phyloP scores from a whole-genome alignment of 2,113 vertebrate species.

The Meleagris gallopavo region DNA sequence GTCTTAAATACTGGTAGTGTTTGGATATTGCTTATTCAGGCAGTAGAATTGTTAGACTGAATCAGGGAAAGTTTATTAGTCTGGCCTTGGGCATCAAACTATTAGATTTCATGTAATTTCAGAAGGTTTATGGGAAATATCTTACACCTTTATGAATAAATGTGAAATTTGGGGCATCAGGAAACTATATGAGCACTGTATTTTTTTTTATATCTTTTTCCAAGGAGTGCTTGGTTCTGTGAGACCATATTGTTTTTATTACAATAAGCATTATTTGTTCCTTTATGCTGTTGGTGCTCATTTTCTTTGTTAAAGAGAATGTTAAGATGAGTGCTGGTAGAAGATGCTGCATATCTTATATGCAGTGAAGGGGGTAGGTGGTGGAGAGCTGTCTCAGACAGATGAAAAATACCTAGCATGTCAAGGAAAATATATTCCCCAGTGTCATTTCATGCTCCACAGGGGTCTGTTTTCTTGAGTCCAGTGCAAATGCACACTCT shows the following conservation, averaged over 20 bases:
- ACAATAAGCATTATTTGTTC: constrained; percentile 42
- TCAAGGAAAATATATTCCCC: constrained; percentile 66
- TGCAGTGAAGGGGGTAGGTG: neutral
- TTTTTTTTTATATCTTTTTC: constrained; percentile 17
- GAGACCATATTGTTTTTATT: constrained; percentile 47
- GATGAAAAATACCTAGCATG: constrained; percentile 62
- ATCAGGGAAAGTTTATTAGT: constrained; percentile 53
- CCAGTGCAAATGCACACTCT: constrained; percentile 51
- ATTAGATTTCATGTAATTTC: constrained; percentile 62
- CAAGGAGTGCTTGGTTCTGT: constrained; percentile 8
- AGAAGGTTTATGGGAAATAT: constrained; percentile 44
- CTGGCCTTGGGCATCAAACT: constrained; percentile 42
- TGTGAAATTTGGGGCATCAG: constrained; percentile 15
- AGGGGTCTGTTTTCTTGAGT: constrained; percentile 68
- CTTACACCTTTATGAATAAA: constrained; percentile 52
- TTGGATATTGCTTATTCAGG: constrained; percentile 57
- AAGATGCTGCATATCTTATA: constrained; percentile 27
- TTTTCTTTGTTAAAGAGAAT: constrained; percentile 38
- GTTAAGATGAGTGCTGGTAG: neutral
- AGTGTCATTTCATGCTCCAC: constrained; percentile 67
- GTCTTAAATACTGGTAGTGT: neutral
- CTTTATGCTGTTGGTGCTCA: neutral
- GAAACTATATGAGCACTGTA: neutral
- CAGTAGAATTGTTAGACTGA: constrained; percentile 22
- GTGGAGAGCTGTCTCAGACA: neutral